Evolutionary conservation across 23 tunicate genomes (phyloP).

Genomic region (Ciona savignyi): DNA sequence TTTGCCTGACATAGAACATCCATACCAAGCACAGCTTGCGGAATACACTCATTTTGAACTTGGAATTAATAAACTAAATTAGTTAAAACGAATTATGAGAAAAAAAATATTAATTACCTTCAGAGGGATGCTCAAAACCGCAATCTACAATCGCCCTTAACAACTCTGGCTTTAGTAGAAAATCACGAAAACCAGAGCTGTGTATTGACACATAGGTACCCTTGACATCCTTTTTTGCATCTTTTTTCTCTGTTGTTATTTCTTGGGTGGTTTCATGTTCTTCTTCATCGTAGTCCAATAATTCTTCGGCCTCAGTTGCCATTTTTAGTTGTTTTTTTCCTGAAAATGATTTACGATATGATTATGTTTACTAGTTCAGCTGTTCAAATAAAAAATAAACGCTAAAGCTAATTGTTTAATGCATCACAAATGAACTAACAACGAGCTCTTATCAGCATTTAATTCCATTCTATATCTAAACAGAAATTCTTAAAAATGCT

Average conservation of each 20-base stretch:
- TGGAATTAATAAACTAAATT: background rate
- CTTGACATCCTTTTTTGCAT: conserved; percentile 89
- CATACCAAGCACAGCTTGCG: conserved; percentile 99
- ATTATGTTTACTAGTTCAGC: no score
- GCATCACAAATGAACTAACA: no score
- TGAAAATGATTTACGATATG: no score
- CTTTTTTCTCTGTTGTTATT: conserved; percentile 62
- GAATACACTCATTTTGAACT: conserved; percentile 99
- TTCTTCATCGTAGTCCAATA: conserved; percentile 95
- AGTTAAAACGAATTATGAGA: background rate
- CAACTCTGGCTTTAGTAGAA: conserved; percentile 90
- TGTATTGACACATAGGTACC: conserved; percentile 99
- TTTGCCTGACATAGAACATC: conserved; percentile 99
- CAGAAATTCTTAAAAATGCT: no score
- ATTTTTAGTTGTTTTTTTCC: conserved; percentile 5
- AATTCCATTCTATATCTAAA: no score
- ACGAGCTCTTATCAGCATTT: no score
- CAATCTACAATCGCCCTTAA: conserved; percentile 98
- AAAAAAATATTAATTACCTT: conserved; percentile 43
- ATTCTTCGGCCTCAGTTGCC: conserved; percentile 64
- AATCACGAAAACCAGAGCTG: conserved; percentile 97
- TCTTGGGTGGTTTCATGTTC: conserved; percentile 55
- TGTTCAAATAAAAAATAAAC: no score
- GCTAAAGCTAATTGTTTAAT: no score
- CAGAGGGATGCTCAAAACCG: conserved; percentile 99